Evolutionary conservation across 2,113 vertebrate species (phyloP), one percentile per base, ranked within the genome.

Genomic region (Actenoides hombroni): DNA sequence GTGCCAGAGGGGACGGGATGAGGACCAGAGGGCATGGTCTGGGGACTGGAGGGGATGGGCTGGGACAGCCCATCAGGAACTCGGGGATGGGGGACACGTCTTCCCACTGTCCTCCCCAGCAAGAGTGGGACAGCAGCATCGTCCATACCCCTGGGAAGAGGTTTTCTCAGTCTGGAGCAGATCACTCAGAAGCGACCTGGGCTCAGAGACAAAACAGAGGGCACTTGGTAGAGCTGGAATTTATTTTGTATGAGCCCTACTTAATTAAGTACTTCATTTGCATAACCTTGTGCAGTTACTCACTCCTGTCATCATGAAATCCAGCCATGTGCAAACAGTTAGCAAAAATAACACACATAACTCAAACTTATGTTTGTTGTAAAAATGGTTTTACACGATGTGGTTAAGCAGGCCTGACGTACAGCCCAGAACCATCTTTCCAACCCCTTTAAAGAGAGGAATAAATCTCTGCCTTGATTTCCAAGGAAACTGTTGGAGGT

Each of bases 251-350:
- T 31, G 56, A 51, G 61, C 95, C 82, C 90, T 51, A 93, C 65
- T 94, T 95, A 95, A 96, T 94, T 93, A 97, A 96, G 81, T 49
- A 51, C 67, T 79, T 94, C 78, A 94, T 96, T 93, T 97, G 85
- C 95, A 96, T 94, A 92, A 85, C 85, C 61, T 68, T 56, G 49
- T 21, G 44, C 87, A 26, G 39, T 90, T 91, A 82, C 64, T 97
- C 89, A 92, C 82, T 87, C 39, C 83, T 91, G 83, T 82, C 89
- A 89, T 46, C 18, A 25, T 8, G 81, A 94, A 86, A 86, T 84
- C n/a, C 94, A 92, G 61, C 86, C 95, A 91, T 69, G 87, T 92
- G 91, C 89, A 92, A 92, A 82, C 68, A 71, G 90, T 92, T 73
- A 93, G 83, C 77, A 94, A 89, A 92, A 95, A 90, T 54, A 89